Percentiles rank a stretch among this genome's conserved stretches.
Conservation (phyloP, 2,888 invertebrate species). For the Syrphus vitripennis region DNA sequence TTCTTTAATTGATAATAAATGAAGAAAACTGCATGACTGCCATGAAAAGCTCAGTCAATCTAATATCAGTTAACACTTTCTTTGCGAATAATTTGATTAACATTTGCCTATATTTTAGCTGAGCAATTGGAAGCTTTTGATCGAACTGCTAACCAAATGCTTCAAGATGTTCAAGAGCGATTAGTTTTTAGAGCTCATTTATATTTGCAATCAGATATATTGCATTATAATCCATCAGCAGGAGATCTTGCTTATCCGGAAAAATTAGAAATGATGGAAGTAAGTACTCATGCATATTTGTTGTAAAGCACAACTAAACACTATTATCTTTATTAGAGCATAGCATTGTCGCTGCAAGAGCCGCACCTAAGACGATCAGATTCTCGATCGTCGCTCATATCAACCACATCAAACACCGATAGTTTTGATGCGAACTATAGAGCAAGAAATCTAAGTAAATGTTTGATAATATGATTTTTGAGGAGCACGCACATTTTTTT, state of each 20-base stretch:
- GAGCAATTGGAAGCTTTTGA: conserved; percentile 90
- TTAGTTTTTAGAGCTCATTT: conserved; percentile 97
- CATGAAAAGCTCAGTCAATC: too few species aligned
- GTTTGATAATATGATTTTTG: background rate
- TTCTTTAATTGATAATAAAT: too few species aligned
- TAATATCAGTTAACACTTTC: too few species aligned
- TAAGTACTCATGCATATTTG: conserved; percentile 70
- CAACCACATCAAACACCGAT: conserved; percentile 86
- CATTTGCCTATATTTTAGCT: conserved; percentile 80
- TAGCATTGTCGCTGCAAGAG: conserved; percentile 85
- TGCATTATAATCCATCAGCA: conserved; percentile 92
- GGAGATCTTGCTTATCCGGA: conserved; percentile 99
- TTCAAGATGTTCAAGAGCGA: conserved; percentile 97
- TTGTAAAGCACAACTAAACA: background rate
- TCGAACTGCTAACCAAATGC: conserved; percentile 88
- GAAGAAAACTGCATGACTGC: too few species aligned
- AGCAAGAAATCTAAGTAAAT: conserved; percentile 76
- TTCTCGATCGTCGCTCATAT: conserved; percentile 86
- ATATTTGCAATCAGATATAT: conserved; percentile 95
- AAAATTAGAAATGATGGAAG: conserved; percentile 99
- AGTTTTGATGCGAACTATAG: conserved; percentile 81
- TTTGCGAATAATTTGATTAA: too few species aligned
- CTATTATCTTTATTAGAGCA: conserved; percentile 82
- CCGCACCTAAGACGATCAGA: conserved; percentile 84
- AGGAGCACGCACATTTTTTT: background rate